Percentiles rank a stretch among this genome's conserved stretches.
These are phyloP conservation scores for Porites cylindrica DNA, from an alignment of 92 coral and sea anemone genomes.

Conservation along the genomic window DNA sequence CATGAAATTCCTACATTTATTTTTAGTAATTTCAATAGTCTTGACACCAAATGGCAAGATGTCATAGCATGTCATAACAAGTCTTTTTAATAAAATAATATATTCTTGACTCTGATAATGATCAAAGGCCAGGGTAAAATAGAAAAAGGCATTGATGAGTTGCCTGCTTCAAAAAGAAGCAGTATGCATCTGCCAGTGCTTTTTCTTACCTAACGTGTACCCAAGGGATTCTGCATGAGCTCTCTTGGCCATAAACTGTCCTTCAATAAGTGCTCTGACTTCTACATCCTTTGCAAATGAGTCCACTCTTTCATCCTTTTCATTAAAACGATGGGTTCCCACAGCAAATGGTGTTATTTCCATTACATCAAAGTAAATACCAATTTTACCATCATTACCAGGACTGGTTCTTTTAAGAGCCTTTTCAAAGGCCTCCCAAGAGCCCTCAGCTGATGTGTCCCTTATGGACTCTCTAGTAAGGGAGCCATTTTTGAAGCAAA, in stretches of 20 bases:
- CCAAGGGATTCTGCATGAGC: slow-evolving; percentile 96
- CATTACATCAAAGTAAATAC: slow-evolving; percentile 89
- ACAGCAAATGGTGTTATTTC: slow-evolving; percentile 98
- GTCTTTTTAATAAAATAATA: too few relatives aligned
- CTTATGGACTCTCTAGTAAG: slow-evolving; percentile 91
- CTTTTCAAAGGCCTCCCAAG: slow-evolving; percentile 86
- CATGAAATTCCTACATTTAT: too few relatives aligned
- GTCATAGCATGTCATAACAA: too few relatives aligned
- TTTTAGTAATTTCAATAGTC: too few relatives aligned
- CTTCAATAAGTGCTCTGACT: slow-evolving; percentile 92
- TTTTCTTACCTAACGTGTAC: slow-evolving; percentile 80
- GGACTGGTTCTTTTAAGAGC: slow-evolving; percentile 79
- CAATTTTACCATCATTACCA: slow-evolving; percentile 97
- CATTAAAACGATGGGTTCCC: slow-evolving; percentile 86
- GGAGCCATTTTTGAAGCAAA: slow-evolving; percentile 98
- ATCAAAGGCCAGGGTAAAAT: too few relatives aligned
- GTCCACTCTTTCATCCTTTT: slow-evolving; percentile 73
- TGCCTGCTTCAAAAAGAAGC: too few relatives aligned
- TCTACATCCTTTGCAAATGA: slow-evolving; percentile 85
- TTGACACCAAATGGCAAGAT: too few relatives aligned
- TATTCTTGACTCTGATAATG: too few relatives aligned
- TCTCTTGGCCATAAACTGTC: slow-evolving; percentile 97
- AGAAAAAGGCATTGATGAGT: too few relatives aligned
- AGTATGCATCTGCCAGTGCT: neutral
- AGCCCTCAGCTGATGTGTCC: slow-evolving; percentile 80